Base-by-base conservation (phyloP, 2,113 vertebrate species). In the Alligator sinensis region DNA sequence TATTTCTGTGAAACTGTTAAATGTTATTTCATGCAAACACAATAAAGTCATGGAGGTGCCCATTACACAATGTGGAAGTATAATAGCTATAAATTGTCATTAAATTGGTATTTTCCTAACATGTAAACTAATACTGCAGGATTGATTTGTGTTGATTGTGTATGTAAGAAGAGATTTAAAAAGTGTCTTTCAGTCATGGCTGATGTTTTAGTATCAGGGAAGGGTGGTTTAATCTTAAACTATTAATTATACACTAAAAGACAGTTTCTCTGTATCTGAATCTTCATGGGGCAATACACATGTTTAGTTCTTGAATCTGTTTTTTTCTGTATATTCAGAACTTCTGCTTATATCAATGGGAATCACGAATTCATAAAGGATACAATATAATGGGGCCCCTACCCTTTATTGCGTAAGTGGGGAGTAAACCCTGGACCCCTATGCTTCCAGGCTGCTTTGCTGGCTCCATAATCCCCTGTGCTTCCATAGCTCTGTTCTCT, bases 1-100 rank as follows among this genome's bases (percentile, higher is more conserved):
- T 75, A 2, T 7, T 74, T 74, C 70, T 77, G 12, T 86, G 47
- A 90, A 92, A 60, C 5, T 27, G 24, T 70, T 63, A 87, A 92
- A 80, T 82, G 6, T 19, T 13, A 22, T 9, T 16, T 30, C 66
- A 60, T 72, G 60, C 30, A 89, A 72, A 3, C 12, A 74, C 4
- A 54, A 79, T 15, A 60, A 6, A 79, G 84, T 66, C 3, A 25
- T 21, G 7, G 30, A 76, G 6, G 7, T 85, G 16, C 6, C 1
- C 30, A 28, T 82, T 63, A 77, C 22, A 84, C 79, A 88, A 79
- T 60, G 6, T 38, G 24, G 30, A 74, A 63, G 12, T 5, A 28
- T 21, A 84, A 2, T 8, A 76, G 27, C 9, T 17, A 4, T 3
- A 94, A 66, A 59, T 86, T 86, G 2, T 10, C 11, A 55, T 64